Percentiles rank a stretch among this genome's conserved stretches.
phyloP scores from a whole-genome alignment of 2,797 vertebrate genomes.

The Pampus argenteus region DNA sequence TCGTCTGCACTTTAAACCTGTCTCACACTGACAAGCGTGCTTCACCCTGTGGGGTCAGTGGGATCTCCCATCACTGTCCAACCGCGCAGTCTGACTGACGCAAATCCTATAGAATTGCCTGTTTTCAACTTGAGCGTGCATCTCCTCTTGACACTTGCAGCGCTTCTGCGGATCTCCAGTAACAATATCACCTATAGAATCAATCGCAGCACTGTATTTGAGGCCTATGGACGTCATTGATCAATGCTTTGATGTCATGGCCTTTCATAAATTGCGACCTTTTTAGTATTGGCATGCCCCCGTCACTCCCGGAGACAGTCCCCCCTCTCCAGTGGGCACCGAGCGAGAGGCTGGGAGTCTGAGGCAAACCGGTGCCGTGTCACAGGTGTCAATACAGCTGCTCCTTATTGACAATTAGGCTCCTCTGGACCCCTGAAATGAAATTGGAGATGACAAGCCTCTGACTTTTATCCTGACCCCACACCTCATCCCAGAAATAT shows the following conservation, averaged over 20 bases:
- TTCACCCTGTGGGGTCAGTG: constrained; percentile 65
- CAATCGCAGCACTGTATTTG: constrained; percentile 55
- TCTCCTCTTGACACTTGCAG: constrained; percentile 68
- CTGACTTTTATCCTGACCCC: constrained; percentile 79
- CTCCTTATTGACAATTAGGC: constrained; percentile 83
- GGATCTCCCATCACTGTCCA: constrained; percentile 77
- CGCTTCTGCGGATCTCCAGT: constrained; percentile 60
- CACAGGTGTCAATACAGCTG: constrained; percentile 82
- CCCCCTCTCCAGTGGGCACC: constrained; percentile 52
- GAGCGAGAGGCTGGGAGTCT: constrained; percentile 29
- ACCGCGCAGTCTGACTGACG: constrained; percentile 70
- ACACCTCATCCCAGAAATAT: constrained; percentile 76
- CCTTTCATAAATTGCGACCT: constrained; percentile 84
- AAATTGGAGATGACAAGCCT: constrained; percentile 80
- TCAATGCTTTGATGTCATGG: constrained; percentile 75
- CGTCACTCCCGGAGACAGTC: constrained; percentile 58
- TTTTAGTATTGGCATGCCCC: constrained; percentile 80
- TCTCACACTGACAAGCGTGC: constrained; percentile 70
- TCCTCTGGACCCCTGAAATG: constrained; percentile 70
- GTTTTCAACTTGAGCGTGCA: constrained; percentile 64
- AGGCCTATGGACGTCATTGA: constrained; percentile 76
- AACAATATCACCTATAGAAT: constrained; percentile 79
- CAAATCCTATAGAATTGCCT: constrained; percentile 77
- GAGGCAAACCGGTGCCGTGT: constrained; percentile 53
- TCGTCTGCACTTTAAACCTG: constrained; percentile 70